Evolutionary conservation across 2,113 vertebrate species (phyloP).

Genomic region (Lutjanus erythropterus): DNA sequence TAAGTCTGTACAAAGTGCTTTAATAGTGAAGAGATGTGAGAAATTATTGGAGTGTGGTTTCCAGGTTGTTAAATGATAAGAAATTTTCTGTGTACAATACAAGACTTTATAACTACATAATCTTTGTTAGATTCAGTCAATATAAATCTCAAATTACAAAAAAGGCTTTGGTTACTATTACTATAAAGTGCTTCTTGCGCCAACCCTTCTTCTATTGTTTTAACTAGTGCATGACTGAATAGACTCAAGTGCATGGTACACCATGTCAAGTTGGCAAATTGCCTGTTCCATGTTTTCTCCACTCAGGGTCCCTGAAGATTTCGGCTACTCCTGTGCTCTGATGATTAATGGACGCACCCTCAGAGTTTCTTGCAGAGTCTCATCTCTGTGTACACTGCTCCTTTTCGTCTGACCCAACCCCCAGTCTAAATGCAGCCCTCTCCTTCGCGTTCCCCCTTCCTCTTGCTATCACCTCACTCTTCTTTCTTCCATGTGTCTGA

Average conservation of each 20-base stretch:
- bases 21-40: not conserved
- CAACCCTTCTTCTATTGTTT: conserved; percentile 14
- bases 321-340: conserved; percentile 45
- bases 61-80: not conserved
- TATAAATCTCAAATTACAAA: not conserved
- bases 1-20: not conserved
- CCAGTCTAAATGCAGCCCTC: conserved; percentile 40
- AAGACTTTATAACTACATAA: not conserved
- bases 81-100: not conserved
- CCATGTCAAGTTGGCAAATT: conserved; percentile 53
- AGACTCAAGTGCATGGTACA: conserved; percentile 6
- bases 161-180: not conserved
- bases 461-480: conserved; percentile 36
- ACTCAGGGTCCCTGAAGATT: conserved; percentile 58
- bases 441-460: conserved; percentile 4
- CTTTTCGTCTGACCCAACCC: conserved; percentile 55
- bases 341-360: conserved; percentile 74
- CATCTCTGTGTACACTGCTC: conserved; percentile 39
- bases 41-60: not conserved
- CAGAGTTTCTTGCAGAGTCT: conserved; percentile 48
- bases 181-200: not conserved
- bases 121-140: not conserved
- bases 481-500: conserved; percentile 44
- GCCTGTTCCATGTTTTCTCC: conserved; percentile 51
- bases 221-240: conserved; percentile 7